Conservation (phyloP, 1,140 invertebrate genomes). For the Dendroctonus valens region DNA sequence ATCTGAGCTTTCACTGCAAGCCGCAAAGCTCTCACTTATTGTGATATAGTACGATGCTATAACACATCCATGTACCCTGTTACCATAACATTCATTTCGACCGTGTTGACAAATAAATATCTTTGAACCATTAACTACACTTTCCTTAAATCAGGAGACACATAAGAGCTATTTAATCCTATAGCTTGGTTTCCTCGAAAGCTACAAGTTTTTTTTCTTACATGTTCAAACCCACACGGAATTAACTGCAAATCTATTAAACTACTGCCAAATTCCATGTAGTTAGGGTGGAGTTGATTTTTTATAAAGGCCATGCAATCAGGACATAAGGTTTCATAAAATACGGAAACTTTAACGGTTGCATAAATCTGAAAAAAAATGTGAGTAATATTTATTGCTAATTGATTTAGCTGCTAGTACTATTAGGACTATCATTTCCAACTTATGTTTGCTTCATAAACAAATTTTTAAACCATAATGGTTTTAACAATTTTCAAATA, state of each 20-base stretch:
- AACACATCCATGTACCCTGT: constrained; percentile 64
- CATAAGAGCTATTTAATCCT: neutral
- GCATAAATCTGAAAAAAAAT: no score
- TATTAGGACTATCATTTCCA: no score
- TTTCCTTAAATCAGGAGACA: constrained; percentile 12
- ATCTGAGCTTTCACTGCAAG: constrained; percentile 54
- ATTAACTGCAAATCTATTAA: constrained; percentile 56
- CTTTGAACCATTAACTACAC: constrained; percentile 47
- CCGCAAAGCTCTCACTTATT: constrained; percentile 51
- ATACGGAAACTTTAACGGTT: constrained; percentile 45
- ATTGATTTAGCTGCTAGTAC: no score
- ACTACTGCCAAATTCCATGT: constrained; percentile 42
- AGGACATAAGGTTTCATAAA: constrained; percentile 53
- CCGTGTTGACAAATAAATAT: constrained; percentile 68
- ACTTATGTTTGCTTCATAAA: no score
- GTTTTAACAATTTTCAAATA: no score
- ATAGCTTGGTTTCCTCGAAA: neutral
- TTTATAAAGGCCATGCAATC: constrained; percentile 50
- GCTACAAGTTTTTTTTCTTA: constrained; percentile 41
- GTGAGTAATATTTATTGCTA: no score
- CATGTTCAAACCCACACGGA: constrained; percentile 76
- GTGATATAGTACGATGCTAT: constrained; percentile 52
- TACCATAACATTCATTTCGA: constrained; percentile 62
- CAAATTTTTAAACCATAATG: no score
- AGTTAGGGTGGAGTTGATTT: constrained; percentile 46